phyloP scores from a whole-genome alignment of 30 jellyfish, hydroid and myxozoan species.

The Aurelia aurita complex sp. Pacific region DNA sequence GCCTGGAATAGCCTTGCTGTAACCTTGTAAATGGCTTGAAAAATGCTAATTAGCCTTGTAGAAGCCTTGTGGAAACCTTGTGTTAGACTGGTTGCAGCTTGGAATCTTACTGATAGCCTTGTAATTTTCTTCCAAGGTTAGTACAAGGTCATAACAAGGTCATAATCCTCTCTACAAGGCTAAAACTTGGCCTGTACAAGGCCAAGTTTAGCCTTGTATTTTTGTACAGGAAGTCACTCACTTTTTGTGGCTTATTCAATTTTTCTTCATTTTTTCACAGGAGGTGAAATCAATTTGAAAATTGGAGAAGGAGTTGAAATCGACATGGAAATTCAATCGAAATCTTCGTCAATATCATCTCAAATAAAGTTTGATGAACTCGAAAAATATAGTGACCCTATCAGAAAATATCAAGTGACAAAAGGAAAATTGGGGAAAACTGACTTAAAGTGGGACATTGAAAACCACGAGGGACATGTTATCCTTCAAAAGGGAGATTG shows the following conservation, averaged over 20 bases:
- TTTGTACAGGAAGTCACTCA: too few relatives aligned
- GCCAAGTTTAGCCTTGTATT: too few relatives aligned
- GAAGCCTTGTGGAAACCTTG: too few relatives aligned
- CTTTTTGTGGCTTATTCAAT: neutral
- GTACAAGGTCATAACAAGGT: too few relatives aligned
- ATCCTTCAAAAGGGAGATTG: constrained; percentile 38
- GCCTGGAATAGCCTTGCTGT: too few relatives aligned
- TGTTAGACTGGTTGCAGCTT: too few relatives aligned
- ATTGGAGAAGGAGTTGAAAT: constrained; percentile 31
- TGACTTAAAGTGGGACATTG: constrained; percentile 10
- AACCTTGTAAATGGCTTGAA: too few relatives aligned
- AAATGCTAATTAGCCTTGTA: too few relatives aligned
- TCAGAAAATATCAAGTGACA: constrained; percentile 33
- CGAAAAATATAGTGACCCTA: constrained; percentile 52
- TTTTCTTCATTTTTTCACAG: neutral
- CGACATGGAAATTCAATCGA: constrained; percentile 35
- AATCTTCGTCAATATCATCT: constrained; percentile 62
- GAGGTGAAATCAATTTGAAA: constrained; percentile 35
- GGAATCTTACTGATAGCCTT: too few relatives aligned
- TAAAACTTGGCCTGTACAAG: too few relatives aligned
- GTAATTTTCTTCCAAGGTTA: too few relatives aligned
- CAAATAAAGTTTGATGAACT: constrained; percentile 20
- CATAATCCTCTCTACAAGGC: too few relatives aligned
- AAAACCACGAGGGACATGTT: constrained; percentile 50
- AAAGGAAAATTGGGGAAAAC: constrained; percentile 42